Conservation (phyloP, 2,888 invertebrate genomes). For the Herminia tarsipennalis region DNA sequence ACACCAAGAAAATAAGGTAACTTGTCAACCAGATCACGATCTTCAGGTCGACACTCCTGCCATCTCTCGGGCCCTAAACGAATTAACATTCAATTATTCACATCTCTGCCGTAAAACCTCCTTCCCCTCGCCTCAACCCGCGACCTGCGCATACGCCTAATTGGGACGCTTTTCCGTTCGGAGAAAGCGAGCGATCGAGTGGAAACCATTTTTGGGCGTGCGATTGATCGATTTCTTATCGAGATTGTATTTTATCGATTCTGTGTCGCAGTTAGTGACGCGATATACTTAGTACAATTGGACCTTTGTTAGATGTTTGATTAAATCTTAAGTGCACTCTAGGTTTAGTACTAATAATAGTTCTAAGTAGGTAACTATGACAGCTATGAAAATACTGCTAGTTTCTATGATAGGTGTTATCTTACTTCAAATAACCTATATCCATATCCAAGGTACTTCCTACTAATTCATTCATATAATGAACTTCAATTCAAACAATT, state of each 20-base stretch:
- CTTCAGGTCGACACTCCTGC: slow-evolving; percentile 40
- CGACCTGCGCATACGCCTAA: slow-evolving; percentile 54
- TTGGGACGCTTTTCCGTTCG: slow-evolving; percentile 72
- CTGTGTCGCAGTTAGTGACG: slow-evolving; percentile 3
- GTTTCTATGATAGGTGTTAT: too few species aligned
- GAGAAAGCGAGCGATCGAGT: slow-evolving; percentile 73
- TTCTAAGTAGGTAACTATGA: too few species aligned
- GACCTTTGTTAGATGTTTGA: too few species aligned
- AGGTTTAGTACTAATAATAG: too few species aligned
- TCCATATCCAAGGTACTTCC: too few species aligned
- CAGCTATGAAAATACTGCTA: too few species aligned
- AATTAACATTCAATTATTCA: slow-evolving; percentile 54
- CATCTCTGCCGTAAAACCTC: slow-evolving; percentile 43
- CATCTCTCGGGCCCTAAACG: slow-evolving; percentile 51
- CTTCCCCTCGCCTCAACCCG: slow-evolving; percentile 19
- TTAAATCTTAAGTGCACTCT: too few species aligned
- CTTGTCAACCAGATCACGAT: slow-evolving; percentile 37
- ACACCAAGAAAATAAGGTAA: too few species aligned
- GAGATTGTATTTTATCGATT: slow-evolving; percentile 30
- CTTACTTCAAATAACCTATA: too few species aligned
- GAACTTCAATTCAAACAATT: too few species aligned
- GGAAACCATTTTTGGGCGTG: slow-evolving; percentile 60
- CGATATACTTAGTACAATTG: too few species aligned
- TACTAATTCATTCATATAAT: too few species aligned
- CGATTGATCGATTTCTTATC: slow-evolving; percentile 44